Evolutionary conservation across 2,888 invertebrate genomes (phyloP), one percentile per base, ranked within the genome.

Genomic region (Mechanitis messenoides): DNA sequence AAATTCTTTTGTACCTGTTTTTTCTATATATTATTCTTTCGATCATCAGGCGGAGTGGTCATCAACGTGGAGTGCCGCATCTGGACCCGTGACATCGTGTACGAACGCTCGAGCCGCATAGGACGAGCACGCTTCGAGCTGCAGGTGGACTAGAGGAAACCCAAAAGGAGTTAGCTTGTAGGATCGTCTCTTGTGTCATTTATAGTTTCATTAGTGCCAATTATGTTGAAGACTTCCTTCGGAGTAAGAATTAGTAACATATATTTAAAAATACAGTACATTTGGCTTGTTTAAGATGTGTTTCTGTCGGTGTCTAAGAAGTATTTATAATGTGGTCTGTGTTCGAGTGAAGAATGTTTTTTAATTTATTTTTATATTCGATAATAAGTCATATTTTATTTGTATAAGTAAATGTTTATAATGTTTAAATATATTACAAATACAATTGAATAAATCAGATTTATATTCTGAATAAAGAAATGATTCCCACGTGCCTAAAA

Each of bases 51-150:
- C 63, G 87, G 85, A 6, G 77, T 89, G 1, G 71, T 90, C 33
- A 88, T 90, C 71, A 90, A 84, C 74, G 88, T 90, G 69, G 90
- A 89, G 66, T 90, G 90, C 53, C 85, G 90, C 12, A 80, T 89
- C 61, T 90, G 90, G 89, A 80, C 87, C 3, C 77, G 89, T 0
- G 88, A 90, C 70, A 82, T 90, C 63, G 74, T 74, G 67, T 89
- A 89, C 72, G 84, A 86, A 63, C 81, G 77, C 45, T 77, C 77
- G 33, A 84, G 84, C 70, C 82, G 84, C 12, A 71, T 77, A 33
- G 90, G 90, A 0, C 81, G 88, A 38, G 82, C 83, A 1, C 85
- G 89, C 45, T 90, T 90, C 61, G 89, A 90, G 64, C 69, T 90
- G 20, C 83, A 79, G 65, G 74, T 90, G 33, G 84, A 88, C 60